These are phyloP conservation scores for Trichechus manatus DNA, from an alignment of 2,113 vertebrate genomes.

Conservation along the genomic window DNA sequence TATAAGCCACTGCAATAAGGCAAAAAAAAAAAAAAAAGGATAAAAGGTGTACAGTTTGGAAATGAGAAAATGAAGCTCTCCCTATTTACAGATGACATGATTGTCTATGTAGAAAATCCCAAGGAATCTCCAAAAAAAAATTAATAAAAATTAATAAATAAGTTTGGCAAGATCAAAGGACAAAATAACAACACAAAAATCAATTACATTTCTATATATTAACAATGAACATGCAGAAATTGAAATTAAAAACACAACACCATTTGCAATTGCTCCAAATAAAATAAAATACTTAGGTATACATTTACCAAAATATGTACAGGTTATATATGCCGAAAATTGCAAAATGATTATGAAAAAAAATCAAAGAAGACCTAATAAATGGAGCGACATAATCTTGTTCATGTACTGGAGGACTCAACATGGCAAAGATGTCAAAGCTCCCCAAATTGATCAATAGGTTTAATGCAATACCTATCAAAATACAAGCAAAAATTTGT, in stretches of 20 bases:
- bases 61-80: background rate
- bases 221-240: background rate
- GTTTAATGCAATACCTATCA: conserved; percentile 28
- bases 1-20: background rate
- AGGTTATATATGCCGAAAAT: background rate
- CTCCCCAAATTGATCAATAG: background rate
- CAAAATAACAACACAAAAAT: background rate
- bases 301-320: conserved; percentile 3
- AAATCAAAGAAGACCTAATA: background rate
- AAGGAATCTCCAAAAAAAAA: background rate
- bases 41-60: background rate
- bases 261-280: background rate
- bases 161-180: background rate
- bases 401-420: background rate
- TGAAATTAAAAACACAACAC: background rate
- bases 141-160: background rate
- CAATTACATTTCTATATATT: background rate
- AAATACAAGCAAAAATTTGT: conserved; percentile 5
- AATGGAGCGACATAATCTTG: background rate
- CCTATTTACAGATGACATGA: conserved; percentile 7
- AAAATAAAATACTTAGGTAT: background rate
- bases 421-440: background rate
- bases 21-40: background rate
- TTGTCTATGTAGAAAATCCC: background rate
- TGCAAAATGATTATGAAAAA: conserved; percentile 18